Percentiles rank a stretch among this genome's conserved stretches.
Conservation (phyloP, 2,797 vertebrate species). For the Amphiprion clarkii region DNA sequence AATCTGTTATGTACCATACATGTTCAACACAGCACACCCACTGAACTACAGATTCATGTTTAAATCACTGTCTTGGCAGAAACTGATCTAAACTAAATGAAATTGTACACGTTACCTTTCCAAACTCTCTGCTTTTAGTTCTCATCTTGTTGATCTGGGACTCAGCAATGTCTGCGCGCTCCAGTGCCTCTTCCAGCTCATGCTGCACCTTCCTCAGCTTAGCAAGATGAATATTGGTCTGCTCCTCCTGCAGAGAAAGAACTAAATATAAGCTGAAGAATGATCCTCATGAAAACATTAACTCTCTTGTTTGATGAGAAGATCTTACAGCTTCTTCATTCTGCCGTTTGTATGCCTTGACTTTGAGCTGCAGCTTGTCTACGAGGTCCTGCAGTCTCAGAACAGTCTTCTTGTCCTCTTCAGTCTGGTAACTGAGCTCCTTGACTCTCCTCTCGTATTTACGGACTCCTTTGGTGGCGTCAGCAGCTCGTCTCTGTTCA, state of each 20-base stretch:
- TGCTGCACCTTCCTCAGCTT: conserved; percentile 89
- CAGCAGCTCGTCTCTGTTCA: conserved; percentile 85
- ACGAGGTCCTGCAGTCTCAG: conserved; percentile 85
- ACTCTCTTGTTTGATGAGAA: neutral
- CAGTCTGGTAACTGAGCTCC: conserved; percentile 89
- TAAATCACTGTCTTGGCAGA: too few species aligned
- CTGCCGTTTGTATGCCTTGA: conserved; percentile 89
- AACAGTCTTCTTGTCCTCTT: conserved; percentile 89
- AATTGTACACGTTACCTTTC: conserved; percentile 66
- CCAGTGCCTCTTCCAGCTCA: conserved; percentile 88
- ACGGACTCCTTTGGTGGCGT: conserved; percentile 86
- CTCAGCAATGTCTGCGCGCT: conserved; percentile 88
- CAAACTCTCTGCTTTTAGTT: conserved; percentile 84
- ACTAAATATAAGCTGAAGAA: neutral
- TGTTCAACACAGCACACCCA: too few species aligned
- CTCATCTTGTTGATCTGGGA: conserved; percentile 90
- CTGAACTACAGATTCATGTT: too few species aligned
- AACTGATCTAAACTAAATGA: too few species aligned
- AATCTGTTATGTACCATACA: too few species aligned
- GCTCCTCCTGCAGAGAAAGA: conserved; percentile 85
- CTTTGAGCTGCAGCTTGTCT: conserved; percentile 89
- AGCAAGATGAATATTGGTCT: conserved; percentile 85
- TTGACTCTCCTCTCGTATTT: conserved; percentile 90
- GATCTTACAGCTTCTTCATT: conserved; percentile 88
- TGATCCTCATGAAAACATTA: neutral